phyloP scores from a whole-genome alignment of 1,140 invertebrate species.

The Caenorhabditis inopinata region DNA sequence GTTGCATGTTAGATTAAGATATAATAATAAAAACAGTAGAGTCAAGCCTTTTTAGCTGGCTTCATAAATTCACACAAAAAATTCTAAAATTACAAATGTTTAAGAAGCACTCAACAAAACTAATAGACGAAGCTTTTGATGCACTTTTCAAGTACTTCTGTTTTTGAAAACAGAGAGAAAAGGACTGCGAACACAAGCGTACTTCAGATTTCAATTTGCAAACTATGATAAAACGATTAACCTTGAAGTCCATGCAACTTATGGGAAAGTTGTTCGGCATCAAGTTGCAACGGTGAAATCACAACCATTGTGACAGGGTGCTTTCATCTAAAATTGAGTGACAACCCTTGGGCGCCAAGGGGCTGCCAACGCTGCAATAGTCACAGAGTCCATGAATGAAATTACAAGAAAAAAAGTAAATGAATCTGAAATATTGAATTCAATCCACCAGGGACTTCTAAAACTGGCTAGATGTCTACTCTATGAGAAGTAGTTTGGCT shows the following conservation, averaged over 20 bases:
- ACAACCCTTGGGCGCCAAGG: not conserved
- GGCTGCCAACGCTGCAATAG: not conserved
- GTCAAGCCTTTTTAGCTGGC: no score
- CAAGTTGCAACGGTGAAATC: conserved; percentile 25
- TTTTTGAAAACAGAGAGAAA: no score
- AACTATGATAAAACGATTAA: no score
- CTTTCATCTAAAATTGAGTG: conserved; percentile 22
- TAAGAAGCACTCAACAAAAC: no score
- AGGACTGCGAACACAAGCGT: no score
- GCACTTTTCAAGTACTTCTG: no score
- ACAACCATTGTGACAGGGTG: not conserved
- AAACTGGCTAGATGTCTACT: not conserved
- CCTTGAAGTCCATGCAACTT: conserved; percentile 32
- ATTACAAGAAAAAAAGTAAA: not conserved
- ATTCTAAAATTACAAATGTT: no score
- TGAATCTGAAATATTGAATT: not conserved
- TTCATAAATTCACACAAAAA: no score
- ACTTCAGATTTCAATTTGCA: no score
- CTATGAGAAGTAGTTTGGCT: not conserved
- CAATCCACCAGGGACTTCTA: not conserved
- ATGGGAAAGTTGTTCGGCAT: conserved; percentile 6
- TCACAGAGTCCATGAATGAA: not conserved
- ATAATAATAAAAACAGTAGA: no score
- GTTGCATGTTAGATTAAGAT: no score
- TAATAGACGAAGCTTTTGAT: no score